phyloP scores from a whole-genome alignment of 2,113 vertebrate species.

The Rissa tridactyla region DNA sequence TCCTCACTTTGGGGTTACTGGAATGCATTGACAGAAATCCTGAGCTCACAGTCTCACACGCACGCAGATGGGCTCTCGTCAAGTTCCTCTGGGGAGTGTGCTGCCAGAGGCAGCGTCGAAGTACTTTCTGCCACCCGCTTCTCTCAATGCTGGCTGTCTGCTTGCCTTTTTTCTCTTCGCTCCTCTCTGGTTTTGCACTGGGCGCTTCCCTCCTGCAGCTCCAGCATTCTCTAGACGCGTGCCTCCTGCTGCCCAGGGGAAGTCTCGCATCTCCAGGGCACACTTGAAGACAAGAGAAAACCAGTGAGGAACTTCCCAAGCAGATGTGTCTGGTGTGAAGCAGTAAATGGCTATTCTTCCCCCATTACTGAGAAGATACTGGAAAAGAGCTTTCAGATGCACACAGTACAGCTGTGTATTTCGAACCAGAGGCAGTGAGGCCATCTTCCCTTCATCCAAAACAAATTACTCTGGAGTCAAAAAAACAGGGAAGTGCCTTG shows the following conservation, averaged over 20 bases:
- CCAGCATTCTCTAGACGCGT: constrained; percentile 86
- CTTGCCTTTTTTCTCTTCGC: constrained; percentile 82
- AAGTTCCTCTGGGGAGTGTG: constrained; percentile 78
- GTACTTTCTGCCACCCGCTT: constrained; percentile 61
- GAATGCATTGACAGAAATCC: constrained; percentile 94
- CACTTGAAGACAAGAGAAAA: constrained; percentile 72
- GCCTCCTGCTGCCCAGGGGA: constrained; percentile 82
- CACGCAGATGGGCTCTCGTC: constrained; percentile 76
- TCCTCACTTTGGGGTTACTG: constrained; percentile 93
- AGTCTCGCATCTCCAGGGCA: constrained; percentile 88
- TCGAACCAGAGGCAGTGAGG: neutral
- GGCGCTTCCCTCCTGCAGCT: constrained; percentile 82
- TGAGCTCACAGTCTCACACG: constrained; percentile 77
- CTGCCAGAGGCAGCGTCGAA: constrained; percentile 66
- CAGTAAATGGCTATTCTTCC: neutral
- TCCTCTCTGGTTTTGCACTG: constrained; percentile 84
- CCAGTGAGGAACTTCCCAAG: neutral
- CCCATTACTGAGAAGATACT: neutral
- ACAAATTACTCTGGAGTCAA: neutral
- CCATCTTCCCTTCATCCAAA: neutral
- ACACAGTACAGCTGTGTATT: neutral
- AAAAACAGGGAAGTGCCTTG: neutral
- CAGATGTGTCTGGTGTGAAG: neutral
- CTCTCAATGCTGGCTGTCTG: constrained; percentile 76
- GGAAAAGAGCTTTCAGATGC: neutral